phyloP scores from a whole-genome alignment of 2,797 vertebrate genomes.

The Neosilurus mollespiculum region DNA sequence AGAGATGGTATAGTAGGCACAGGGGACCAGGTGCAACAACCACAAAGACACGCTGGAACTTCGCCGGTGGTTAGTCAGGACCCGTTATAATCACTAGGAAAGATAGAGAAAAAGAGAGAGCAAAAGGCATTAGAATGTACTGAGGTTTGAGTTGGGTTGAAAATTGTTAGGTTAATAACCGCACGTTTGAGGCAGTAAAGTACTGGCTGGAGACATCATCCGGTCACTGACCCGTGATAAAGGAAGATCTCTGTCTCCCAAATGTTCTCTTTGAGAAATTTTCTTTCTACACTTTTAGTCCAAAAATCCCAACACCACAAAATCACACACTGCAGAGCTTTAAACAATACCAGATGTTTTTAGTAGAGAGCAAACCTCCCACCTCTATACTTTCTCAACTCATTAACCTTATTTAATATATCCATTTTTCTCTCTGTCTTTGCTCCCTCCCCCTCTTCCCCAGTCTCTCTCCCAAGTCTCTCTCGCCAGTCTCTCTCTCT shows the following conservation, averaged over 20 bases:
- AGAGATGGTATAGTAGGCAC: neutral
- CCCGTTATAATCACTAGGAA: constrained; percentile 25
- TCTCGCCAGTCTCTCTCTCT: constrained; percentile 5
- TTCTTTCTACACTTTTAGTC: constrained; percentile 61
- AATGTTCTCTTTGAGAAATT: constrained; percentile 55
- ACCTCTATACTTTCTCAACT: constrained; percentile 53
- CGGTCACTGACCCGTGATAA: constrained; percentile 58
- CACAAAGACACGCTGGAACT: constrained; percentile 13
- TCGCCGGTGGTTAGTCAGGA: constrained; percentile 21
- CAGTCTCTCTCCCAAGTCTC: constrained; percentile 6
- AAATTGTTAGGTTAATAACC: constrained; percentile 56
- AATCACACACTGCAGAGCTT: constrained; percentile 58
- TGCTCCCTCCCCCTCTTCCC: constrained; percentile 7
- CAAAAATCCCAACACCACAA: constrained; percentile 65
- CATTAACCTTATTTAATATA: constrained; percentile 55
- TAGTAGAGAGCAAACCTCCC: constrained; percentile 41
- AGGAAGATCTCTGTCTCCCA: constrained; percentile 44
- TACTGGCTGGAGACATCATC: constrained; percentile 53
- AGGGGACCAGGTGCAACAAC: constrained; percentile 16
- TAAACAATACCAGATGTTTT: constrained; percentile 68
- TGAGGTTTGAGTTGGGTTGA: constrained; percentile 50
- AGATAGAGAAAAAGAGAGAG: constrained; percentile 27
- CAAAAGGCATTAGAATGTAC: constrained; percentile 43
- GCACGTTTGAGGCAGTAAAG: constrained; percentile 33
- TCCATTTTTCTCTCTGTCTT: constrained; percentile 13